A percentile compares a stretch with the other conserved stretches of the same genome.
These are phyloP conservation scores for Gorsachius goisagi DNA, from an alignment of 2,113 vertebrate genomes.

Conservation along the genomic window DNA sequence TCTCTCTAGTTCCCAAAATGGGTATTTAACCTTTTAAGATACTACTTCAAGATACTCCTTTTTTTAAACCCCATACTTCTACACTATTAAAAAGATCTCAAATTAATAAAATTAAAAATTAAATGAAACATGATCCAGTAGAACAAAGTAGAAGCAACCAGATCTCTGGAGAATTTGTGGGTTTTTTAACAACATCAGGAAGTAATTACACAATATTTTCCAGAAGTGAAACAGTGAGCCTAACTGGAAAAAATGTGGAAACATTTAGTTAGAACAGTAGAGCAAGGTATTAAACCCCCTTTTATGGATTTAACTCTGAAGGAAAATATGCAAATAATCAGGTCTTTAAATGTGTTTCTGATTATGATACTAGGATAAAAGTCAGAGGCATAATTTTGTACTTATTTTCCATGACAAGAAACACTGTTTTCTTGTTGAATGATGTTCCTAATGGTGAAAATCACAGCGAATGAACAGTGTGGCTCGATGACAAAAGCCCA, in stretches of 20 bases:
- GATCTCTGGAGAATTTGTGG: slow-evolving; percentile 61
- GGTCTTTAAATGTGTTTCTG: slow-evolving; percentile 72
- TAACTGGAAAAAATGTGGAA: slow-evolving; percentile 83
- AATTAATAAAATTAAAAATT: slow-evolving; percentile 71
- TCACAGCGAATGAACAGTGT: neutral
- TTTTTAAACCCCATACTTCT: neutral
- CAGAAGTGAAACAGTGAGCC: slow-evolving; percentile 81
- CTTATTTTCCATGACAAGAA: slow-evolving; percentile 56
- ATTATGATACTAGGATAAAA: slow-evolving; percentile 74
- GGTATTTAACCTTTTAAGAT: slow-evolving; percentile 16
- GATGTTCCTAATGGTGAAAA: neutral
- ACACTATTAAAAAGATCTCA: slow-evolving; percentile 18
- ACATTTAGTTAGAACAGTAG: slow-evolving; percentile 83
- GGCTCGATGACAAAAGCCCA: neutral
- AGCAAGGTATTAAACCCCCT: slow-evolving; percentile 77
- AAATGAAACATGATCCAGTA: slow-evolving; percentile 64
- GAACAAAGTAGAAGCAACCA: slow-evolving; percentile 69
- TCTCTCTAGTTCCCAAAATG: neutral
- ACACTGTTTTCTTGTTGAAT: slow-evolving; percentile 36
- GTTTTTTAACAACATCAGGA: slow-evolving; percentile 72
- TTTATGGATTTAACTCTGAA: slow-evolving; percentile 79
- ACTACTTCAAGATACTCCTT: neutral
- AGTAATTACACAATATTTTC: slow-evolving; percentile 81
- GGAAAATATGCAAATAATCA: slow-evolving; percentile 82
- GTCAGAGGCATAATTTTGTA: slow-evolving; percentile 59